Evolutionary conservation across 2,888 invertebrate species (phyloP), one percentile per base, ranked within the genome.

Genomic region (Eilema sororculum): DNA sequence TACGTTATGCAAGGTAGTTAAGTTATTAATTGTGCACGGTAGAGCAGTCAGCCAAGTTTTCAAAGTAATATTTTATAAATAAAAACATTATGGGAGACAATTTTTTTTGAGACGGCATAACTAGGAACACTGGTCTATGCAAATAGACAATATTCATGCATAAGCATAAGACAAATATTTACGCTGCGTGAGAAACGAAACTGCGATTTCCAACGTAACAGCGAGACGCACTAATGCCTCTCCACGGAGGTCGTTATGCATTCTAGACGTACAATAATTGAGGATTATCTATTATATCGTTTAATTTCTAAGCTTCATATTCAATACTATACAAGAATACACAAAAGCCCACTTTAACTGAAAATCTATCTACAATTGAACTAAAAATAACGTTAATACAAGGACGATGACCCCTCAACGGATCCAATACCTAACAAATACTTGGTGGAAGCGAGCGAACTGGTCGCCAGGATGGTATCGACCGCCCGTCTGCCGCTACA

Each of bases 361-460:
- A 5, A 22, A 4, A 2, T 63, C 37, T 25, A 37, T 20, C 16
- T 6, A 24, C 16, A 41, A 63, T 60, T 63, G 46, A 67, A 52
- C 46, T 67, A 76, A 76, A 78, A 62, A 62, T 70, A 66, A 67
- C 71, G 67, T 78, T 82, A 74, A 77, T 62, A 76, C 74, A 82
- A 82, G 82, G 82, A 80, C 89, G 93, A 93, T 84, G 90, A 90
- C 85, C 88, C 93, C 78, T 81, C 87, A 67, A 74, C 78, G 87
- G 92, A 91, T 81, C 87, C 88, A 75, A 83, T 87, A 80, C 89
- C 85, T 80, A 89, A 87, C 88, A 89, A 87, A 86, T 92, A 90
- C 88, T 84, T 94, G 75, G 90, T 84, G 75, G 89, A 86, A 70
- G 93, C 93, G 69, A 87, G 91, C 37, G 89, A 88, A 52, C 78